phyloP scores from a whole-genome alignment of 2,113 vertebrate species.

The Bufo bufo region DNA sequence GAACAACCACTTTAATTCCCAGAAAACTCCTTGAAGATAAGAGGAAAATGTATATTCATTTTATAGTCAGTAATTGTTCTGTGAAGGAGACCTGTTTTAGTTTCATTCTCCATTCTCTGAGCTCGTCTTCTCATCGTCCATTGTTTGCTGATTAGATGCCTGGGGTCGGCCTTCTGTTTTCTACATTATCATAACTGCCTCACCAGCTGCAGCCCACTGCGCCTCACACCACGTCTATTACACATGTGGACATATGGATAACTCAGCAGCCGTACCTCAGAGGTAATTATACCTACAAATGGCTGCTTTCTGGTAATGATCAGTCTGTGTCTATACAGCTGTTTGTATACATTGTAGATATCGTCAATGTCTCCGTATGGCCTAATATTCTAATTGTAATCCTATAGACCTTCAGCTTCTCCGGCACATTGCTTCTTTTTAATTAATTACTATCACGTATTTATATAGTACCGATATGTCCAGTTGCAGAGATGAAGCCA shows the following conservation, averaged over 20 bases:
- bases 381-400: too few species aligned
- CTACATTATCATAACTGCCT: neutral
- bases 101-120: neutral
- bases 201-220: slow-evolving; percentile 8
- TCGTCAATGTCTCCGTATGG: neutral
- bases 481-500: too few species aligned
- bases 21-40: too few species aligned
- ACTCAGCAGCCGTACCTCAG: slow-evolving; percentile 7
- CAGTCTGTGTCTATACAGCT: neutral
- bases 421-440: too few species aligned
- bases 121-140: neutral
- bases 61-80: too few species aligned
- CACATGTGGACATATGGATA: slow-evolving; percentile 21
- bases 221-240: neutral
- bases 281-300: slow-evolving; percentile 25
- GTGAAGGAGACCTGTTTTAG: too few species aligned
- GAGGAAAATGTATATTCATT: too few species aligned
- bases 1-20: too few species aligned
- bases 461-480: too few species aligned
- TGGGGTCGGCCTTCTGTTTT: slow-evolving; percentile 18
- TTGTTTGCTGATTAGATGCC: slow-evolving; percentile 9
- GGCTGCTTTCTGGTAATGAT: neutral
- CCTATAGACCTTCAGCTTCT: too few species aligned
- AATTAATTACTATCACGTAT: too few species aligned
- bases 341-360: neutral